Evolutionary conservation across 2,113 vertebrate species (phyloP).

Genomic region (Phyllopteryx taeniolatus): DNA sequence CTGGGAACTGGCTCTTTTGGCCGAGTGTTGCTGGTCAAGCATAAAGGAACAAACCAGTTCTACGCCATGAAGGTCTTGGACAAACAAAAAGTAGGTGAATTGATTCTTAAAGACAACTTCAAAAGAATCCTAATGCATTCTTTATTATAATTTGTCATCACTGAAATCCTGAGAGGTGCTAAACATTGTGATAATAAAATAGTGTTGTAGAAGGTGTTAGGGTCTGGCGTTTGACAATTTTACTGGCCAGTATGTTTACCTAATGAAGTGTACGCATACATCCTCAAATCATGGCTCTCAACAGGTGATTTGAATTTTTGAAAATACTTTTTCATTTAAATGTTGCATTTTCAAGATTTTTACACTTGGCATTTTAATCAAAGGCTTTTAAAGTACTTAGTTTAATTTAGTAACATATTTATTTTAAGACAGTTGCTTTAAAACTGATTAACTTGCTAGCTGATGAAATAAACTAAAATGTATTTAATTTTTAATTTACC

Average conservation of each 20-base stretch:
- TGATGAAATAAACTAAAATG: no score
- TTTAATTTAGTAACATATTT: no score
- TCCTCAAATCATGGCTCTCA: background rate
- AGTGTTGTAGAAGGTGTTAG: slow-evolving; percentile 39
- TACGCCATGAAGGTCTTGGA: slow-evolving; percentile 99
- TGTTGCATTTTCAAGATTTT: background rate
- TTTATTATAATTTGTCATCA: no score
- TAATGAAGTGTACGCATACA: background rate
- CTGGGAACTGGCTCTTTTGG: slow-evolving; percentile 98
- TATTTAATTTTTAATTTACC: no score
- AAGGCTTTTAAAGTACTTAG: no score
- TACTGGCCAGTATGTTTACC: background rate
- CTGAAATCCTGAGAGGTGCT: slow-evolving; percentile 37
- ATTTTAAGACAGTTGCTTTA: no score
- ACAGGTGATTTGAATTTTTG: background rate
- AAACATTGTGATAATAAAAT: slow-evolving; percentile 35
- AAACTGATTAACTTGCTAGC: no score
- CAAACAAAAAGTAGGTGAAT: slow-evolving; percentile 90
- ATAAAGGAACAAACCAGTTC: slow-evolving; percentile 95
- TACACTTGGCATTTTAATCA: no score
- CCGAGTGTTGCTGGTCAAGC: slow-evolving; percentile 97
- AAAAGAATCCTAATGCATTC: background rate
- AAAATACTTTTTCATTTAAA: background rate
- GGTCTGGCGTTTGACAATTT: background rate
- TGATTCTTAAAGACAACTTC: slow-evolving; percentile 6